Percentiles rank a stretch among this genome's conserved stretches.
Evolutionary conservation across 2,888 invertebrate genomes (phyloP).

Genomic region (Bruchidius siliquastri): DNA sequence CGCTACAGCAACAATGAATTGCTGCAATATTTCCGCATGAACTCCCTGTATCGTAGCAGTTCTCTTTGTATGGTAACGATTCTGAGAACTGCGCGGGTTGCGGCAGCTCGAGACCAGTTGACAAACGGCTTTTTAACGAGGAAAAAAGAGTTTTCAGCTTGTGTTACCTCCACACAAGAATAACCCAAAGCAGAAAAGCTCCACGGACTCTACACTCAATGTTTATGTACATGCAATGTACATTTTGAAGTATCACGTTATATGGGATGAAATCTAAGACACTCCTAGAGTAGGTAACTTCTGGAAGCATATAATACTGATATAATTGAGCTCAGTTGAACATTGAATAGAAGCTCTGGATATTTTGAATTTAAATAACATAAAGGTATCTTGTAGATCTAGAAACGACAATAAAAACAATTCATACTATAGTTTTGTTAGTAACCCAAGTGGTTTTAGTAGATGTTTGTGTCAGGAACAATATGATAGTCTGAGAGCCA

Average conservation of each 20-base stretch:
- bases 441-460: too few relatives aligned
- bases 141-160: not conserved
- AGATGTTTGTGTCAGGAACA: too few relatives aligned
- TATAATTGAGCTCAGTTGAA: too few relatives aligned
- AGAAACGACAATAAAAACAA: too few relatives aligned
- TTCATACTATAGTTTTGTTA: too few relatives aligned
- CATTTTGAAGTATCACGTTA: not conserved
- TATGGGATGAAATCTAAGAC: not conserved
- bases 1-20: not conserved
- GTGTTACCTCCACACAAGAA: not conserved
- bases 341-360: too few relatives aligned
- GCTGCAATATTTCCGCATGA: not conserved
- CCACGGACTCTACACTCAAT: not conserved
- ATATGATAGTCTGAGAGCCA: too few relatives aligned
- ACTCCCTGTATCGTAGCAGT: not conserved
- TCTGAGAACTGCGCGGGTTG: not conserved
- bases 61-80: not conserved
- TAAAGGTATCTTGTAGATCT: too few relatives aligned
- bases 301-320: too few relatives aligned
- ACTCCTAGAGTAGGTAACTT: too few relatives aligned
- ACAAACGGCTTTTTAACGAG: not conserved
- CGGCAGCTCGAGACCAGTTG: not conserved
- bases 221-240: not conserved
- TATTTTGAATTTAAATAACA: too few relatives aligned
- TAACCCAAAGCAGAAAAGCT: not conserved